Conservation (phyloP, 2,113 vertebrate species). For the Nycticorax nycticorax region DNA sequence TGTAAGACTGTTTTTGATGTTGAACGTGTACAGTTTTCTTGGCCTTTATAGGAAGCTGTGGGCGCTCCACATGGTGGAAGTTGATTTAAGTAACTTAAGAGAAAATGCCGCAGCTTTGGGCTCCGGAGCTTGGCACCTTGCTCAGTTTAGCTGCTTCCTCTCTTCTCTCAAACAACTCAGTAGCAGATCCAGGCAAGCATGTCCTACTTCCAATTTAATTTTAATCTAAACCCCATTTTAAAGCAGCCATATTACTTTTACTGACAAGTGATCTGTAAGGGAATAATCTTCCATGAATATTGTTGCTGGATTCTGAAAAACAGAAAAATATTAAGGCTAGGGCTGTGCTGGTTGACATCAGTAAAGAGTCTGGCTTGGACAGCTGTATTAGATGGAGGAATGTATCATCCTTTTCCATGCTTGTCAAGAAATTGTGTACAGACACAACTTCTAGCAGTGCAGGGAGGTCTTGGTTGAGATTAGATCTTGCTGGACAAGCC, state of each 20-base stretch:
- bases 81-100: not conserved
- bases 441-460: not conserved
- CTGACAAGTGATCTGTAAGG: not conserved
- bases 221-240: not conserved
- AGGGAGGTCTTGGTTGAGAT: not conserved
- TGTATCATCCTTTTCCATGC: not conserved
- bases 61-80: not conserved
- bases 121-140: not conserved
- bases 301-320: not conserved
- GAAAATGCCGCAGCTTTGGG: not conserved
- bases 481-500: not conserved
- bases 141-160: not conserved
- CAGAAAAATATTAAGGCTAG: not conserved
- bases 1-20: not conserved
- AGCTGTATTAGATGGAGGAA: not conserved
- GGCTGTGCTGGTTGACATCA: not conserved
- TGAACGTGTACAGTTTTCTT: not conserved
- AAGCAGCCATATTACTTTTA: not conserved
- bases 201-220: not conserved
- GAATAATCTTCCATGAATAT: not conserved
- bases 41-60: conserved; percentile 22
- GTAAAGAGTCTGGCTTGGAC: not conserved
- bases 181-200: not conserved
- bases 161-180: not conserved
- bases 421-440: not conserved